Evolutionary conservation across 1,140 invertebrate genomes (phyloP).

Genomic region (Zaprionus inermis): DNA sequence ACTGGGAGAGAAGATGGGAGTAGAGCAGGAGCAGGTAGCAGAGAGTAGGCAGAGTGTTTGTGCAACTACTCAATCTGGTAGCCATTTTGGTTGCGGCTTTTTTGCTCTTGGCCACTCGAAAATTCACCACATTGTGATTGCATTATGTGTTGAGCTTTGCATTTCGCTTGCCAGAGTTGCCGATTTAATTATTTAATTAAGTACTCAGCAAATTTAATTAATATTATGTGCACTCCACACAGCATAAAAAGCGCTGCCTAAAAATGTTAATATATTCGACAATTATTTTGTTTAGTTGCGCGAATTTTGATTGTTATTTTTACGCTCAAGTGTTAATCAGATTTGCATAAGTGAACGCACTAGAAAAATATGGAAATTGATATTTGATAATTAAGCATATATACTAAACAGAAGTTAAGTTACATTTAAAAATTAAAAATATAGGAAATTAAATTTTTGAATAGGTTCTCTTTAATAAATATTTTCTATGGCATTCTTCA

Average conservation of each 20-base stretch:
- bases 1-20: not conserved
- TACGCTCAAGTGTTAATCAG: not conserved
- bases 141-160: constrained; percentile 27
- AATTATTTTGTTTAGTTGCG: constrained; percentile 3
- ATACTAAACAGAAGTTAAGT: not conserved
- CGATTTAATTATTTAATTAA: constrained; percentile 24
- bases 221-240: constrained; percentile 5
- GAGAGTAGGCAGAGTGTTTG: not conserved
- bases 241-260: not conserved
- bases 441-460: not conserved
- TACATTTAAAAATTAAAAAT: not conserved
- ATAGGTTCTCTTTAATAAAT: no score
- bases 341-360: not conserved
- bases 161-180: no score
- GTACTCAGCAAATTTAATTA: constrained; percentile 24
- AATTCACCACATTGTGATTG: constrained; percentile 11
- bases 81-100: constrained; percentile 63
- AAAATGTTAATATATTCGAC: constrained; percentile 1
- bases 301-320: not conserved
- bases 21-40: no score
- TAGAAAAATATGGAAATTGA: constrained; percentile 5
- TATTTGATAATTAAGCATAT: not conserved
- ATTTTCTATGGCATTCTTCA: no score
- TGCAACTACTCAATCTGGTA: constrained; percentile 21
- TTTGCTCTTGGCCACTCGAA: not conserved